Conservation (phyloP, 2,113 vertebrate species). For the Engraulis encrasicolus region DNA sequence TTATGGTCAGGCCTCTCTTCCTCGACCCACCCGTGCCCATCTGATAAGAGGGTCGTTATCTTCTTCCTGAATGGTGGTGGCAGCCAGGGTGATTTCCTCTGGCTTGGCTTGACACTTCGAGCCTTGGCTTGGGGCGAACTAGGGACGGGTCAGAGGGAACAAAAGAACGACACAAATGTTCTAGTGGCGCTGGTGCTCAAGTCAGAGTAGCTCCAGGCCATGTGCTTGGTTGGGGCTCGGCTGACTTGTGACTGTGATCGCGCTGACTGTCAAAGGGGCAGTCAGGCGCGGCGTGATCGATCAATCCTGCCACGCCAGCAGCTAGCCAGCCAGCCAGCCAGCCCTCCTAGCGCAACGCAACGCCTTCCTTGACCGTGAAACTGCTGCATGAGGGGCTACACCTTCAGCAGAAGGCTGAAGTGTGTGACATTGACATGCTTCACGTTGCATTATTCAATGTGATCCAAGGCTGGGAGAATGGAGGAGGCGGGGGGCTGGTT, state of each 20-base stretch:
- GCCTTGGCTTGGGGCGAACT: background rate
- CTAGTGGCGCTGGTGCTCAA: background rate
- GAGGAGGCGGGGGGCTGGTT: background rate
- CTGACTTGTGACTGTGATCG: conserved; percentile 28
- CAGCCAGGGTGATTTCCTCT: conserved; percentile 6
- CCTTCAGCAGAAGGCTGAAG: conserved; percentile 34
- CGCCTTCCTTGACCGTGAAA: too few relatives aligned
- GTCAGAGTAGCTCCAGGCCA: conserved; percentile 31
- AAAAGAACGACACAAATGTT: background rate
- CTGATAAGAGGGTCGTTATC: conserved; percentile 27
- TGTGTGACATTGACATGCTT: conserved; percentile 25
- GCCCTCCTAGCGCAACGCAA: conserved; percentile 23
- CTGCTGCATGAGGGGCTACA: conserved; percentile 47
- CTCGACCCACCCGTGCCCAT: conserved; percentile 40
- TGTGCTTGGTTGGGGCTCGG: conserved; percentile 41
- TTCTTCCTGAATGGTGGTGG: background rate
- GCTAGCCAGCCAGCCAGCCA: conserved; percentile 17
- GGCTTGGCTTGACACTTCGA: background rate
- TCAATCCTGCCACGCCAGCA: conserved; percentile 30
- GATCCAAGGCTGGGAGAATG: background rate
- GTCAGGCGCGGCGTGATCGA: conserved; percentile 55
- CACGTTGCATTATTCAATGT: conserved; percentile 47
- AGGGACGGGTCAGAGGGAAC: background rate
- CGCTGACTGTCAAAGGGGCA: conserved; percentile 44
- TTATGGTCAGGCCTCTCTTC: conserved; percentile 39